phyloP scores from a whole-genome alignment of 64 coral and sea anemone genomes.

The Porites lutea region DNA sequence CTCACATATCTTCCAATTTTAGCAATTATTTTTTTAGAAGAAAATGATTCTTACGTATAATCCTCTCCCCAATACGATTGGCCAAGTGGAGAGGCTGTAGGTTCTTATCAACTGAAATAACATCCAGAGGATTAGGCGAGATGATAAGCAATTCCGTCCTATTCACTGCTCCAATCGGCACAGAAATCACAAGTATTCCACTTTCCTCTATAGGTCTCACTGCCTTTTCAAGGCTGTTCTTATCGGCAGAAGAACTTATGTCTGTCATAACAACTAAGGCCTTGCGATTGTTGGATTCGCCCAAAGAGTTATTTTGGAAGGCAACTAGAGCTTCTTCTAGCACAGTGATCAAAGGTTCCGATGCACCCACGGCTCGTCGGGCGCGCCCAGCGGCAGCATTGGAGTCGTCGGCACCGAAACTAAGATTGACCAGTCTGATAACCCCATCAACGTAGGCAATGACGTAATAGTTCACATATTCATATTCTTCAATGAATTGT shows the following conservation, averaged over 20 bases:
- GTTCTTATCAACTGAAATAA: slow-evolving; percentile 2
- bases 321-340: slow-evolving; percentile 10
- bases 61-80: slow-evolving; percentile 23
- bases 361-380: too few species aligned
- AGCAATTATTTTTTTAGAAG: too few species aligned
- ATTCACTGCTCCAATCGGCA: not conserved
- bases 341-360: too few species aligned
- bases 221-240: not conserved
- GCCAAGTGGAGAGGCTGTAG: not conserved
- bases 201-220: slow-evolving; percentile 32
- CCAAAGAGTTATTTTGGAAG: slow-evolving; percentile 25
- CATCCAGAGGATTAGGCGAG: slow-evolving; percentile 36
- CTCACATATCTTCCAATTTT: too few species aligned
- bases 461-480: slow-evolving; percentile 61
- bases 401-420: slow-evolving; percentile 21
- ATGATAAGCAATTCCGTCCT: slow-evolving; percentile 20
- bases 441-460: slow-evolving; percentile 67
- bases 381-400: not conserved
- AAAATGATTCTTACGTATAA: slow-evolving; percentile 16
- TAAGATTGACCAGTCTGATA: too few species aligned
- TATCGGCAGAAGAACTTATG: slow-evolving; percentile 14
- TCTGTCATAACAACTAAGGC: slow-evolving; percentile 61
- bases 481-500: slow-evolving; percentile 78
- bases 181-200: slow-evolving; percentile 42
- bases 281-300: slow-evolving; percentile 29